phyloP scores from a whole-genome alignment of 2,113 vertebrate species.

The Carollia perspicillata region DNA sequence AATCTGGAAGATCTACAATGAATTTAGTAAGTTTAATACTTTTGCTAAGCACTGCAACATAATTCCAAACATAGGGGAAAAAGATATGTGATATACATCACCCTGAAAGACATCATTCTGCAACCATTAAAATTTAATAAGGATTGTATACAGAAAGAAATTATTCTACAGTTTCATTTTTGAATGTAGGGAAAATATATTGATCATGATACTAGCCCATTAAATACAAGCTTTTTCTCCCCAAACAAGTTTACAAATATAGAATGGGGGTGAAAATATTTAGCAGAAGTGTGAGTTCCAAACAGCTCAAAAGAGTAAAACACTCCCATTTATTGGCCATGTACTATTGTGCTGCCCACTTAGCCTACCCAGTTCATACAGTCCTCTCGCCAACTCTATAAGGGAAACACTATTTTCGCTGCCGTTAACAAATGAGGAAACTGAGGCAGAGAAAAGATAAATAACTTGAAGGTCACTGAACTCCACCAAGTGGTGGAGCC shows the following conservation, averaged over 20 bases:
- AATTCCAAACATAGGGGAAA: not conserved
- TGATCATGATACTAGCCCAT: not conserved
- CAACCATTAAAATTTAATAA: not conserved
- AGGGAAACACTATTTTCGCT: not conserved
- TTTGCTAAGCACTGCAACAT: not conserved
- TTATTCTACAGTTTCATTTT: not conserved
- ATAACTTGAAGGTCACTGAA: not conserved
- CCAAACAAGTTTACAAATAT: not conserved
- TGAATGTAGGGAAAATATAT: not conserved
- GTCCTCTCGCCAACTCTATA: not conserved
- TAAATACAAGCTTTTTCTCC: not conserved
- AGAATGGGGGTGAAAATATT: not conserved
- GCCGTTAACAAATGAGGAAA: not conserved
- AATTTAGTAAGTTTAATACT: not conserved
- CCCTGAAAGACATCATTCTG: not conserved
- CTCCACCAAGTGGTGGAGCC: not conserved
- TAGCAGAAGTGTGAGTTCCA: not conserved
- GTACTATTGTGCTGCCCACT: not conserved
- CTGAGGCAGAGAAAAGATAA: not conserved
- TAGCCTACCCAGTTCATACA: too few species aligned
- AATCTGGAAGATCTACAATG: not conserved
- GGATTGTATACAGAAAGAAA: not conserved
- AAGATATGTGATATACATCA: not conserved
- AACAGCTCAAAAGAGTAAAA: not conserved
- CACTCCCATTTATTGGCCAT: not conserved